Evolutionary conservation across 92 coral and sea anemone genomes (phyloP), one percentile per base, ranked within the genome.

Genomic region (Epizoanthus fatuus): DNA sequence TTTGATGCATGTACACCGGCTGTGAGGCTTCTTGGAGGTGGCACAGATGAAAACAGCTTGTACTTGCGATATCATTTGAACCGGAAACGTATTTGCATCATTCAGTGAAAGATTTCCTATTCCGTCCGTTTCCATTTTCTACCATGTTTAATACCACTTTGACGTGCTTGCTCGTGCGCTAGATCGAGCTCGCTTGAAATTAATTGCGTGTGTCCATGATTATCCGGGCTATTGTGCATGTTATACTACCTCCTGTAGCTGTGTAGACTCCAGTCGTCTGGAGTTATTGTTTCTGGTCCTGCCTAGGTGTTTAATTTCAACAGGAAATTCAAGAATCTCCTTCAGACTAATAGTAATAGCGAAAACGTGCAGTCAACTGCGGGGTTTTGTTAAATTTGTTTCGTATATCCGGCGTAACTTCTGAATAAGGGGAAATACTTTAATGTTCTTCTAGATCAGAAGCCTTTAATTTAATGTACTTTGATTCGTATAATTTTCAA

Each of bases 31-130:
- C 62, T 55, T 38, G 29, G 42, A 39, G 14, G 82, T 32, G 54
- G 29, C 6, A 19, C 57, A 32, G 9, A 37, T 37, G 55, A 12
- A 35, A 17, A 54, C 42, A 42, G 57, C 58, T 49, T 8, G 42
- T 10, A 16, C 7, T 8, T 71, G 15, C 14, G 17, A 71, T 49
- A 71, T 62, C 42, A 42, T 40, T 55, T 77, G 10, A 38, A 40
- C 82, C 82, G 82, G 82, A 77, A 77, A 77, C 54, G 39, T 12
- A 77, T 62, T 40, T 77, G 42, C 20, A 56, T 40, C 14, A 3
- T 17, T 4, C 53, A n/a, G 16, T 5, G 62, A 22, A 10, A 5
- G 12, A 49, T 37, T 6, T 66, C 7, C 10, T 4, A 14, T 16
- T 42, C 29, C 1, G 55, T 7, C 4, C 37, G 47, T 29, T 22